Percentiles rank a stretch among this genome's conserved stretches.
Evolutionary conservation across 2,113 vertebrate species (phyloP).

Genomic region (Columba janthina): DNA sequence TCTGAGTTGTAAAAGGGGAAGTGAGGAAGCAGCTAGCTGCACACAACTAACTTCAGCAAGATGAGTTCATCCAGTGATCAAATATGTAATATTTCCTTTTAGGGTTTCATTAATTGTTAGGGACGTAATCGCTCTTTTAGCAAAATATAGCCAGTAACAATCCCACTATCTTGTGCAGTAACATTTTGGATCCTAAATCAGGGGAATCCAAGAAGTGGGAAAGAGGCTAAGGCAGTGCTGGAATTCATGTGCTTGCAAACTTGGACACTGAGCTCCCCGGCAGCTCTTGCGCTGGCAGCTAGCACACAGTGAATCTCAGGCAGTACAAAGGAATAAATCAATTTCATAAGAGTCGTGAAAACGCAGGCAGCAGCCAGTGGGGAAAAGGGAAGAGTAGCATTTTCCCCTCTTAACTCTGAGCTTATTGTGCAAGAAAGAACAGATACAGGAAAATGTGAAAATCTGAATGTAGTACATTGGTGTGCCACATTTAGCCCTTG

Average conservation of each 20-base stretch:
- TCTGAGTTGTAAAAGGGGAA: neutral
- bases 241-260: neutral
- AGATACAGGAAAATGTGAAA: neutral
- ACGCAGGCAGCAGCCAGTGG: neutral
- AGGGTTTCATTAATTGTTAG: neutral
- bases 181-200: neutral
- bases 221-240: neutral
- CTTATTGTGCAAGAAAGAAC: neutral
- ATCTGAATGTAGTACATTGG: neutral
- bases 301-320: neutral
- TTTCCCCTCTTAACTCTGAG: neutral
- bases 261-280: neutral
- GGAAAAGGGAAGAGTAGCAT: neutral
- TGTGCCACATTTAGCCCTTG: neutral
- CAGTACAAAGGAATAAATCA: neutral
- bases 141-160: neutral
- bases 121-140: neutral
- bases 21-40: neutral
- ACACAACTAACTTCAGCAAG: neutral
- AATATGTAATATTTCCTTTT: conserved; percentile 28
- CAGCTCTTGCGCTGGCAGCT: neutral
- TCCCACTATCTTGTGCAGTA: neutral
- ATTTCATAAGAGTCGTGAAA: neutral
- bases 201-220: neutral
- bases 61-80: neutral